Base-by-base conservation (phyloP, 2,113 vertebrate genomes). In the Otis tarda region DNA sequence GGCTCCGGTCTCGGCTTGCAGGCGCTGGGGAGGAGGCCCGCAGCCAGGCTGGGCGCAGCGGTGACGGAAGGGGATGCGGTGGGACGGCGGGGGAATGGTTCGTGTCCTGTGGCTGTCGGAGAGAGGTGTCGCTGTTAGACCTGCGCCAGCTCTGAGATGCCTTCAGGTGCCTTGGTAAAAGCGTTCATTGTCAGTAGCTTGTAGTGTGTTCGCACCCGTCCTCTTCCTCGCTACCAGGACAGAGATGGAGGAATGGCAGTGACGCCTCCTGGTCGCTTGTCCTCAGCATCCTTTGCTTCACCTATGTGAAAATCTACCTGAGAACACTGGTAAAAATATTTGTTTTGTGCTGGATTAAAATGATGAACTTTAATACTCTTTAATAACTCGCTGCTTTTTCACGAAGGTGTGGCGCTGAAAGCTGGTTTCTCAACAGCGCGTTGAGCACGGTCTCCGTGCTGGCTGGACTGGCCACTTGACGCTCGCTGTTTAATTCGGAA, bases 181-280 rank as follows among this genome's bases (percentile, higher is more conserved):
- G 9, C 4, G 2, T 14, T n/a, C 14, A 1, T 12, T n/a, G 30
- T 16, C 12, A 37, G 60, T 12, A 57, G 28, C 37, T 55, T 8
- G 4, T 23, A 10, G 16, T 14, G 3, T 16, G 24, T 37, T 87
- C 31, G 1, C 18, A 18, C 7, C 73, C 7, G 4, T 43, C n/a
- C 10, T 47, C 50, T 83, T n/a, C 8, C 3, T 33, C 3, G 4
- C 8, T 24, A 3, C 39, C 4, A 2, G 11, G 47, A 9, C 13
- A 33, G 31, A 45, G 49, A 8, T 47, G 68, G 33, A 2, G 33
- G 14, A 27, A 2, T 4, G 27, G 24, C 2, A 3, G 12, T 37
- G 75, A 47, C 24, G 59, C 30, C n/a, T 57, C 8, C n/a, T 5
- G 41, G 49, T n/a, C 30, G 1, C 18, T 79, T 30, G 24, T 7